These are phyloP conservation scores for Protonibea diacanthus DNA, from an alignment of 2,797 vertebrate genomes.

Conservation along the genomic window DNA sequence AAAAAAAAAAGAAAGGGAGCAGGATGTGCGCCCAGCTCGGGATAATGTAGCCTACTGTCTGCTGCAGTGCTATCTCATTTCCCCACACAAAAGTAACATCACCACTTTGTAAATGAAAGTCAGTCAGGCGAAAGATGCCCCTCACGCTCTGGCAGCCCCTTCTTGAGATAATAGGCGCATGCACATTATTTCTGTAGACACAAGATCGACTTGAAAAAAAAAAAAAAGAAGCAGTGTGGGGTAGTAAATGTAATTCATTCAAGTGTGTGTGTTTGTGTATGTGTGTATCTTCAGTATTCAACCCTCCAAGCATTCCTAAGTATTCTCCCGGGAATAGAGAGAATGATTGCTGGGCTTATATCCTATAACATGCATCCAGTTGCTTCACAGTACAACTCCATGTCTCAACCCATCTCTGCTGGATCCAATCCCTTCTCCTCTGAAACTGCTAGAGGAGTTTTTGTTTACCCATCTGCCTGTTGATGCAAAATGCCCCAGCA, in stretches of 20 bases:
- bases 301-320: conserved; percentile 49
- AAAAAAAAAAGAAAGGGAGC: conserved; percentile 36
- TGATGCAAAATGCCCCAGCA: conserved; percentile 45
- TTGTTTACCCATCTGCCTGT: conserved; percentile 63
- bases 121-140: conserved; percentile 77
- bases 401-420: conserved; percentile 37
- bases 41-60: conserved; percentile 78
- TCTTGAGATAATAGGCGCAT: conserved; percentile 75
- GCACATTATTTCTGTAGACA: conserved; percentile 74
- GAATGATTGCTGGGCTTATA: conserved; percentile 52
- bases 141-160: conserved; percentile 73
- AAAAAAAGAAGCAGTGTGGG: conserved; percentile 55
- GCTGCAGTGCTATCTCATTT: conserved; percentile 80
- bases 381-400: conserved; percentile 27
- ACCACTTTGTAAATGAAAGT: conserved; percentile 83
- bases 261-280: conserved; percentile 41
- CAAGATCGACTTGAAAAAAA: conserved; percentile 61
- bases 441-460: conserved; percentile 32
- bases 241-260: conserved; percentile 68
- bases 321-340: conserved; percentile 53
- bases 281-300: conserved; percentile 30
- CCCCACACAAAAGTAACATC: conserved; percentile 80
- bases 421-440: conserved; percentile 24
- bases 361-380: conserved; percentile 46
- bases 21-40: conserved; percentile 57